Conservation (phyloP, 1,140 invertebrate genomes). For the Radopholus similis region DNA sequence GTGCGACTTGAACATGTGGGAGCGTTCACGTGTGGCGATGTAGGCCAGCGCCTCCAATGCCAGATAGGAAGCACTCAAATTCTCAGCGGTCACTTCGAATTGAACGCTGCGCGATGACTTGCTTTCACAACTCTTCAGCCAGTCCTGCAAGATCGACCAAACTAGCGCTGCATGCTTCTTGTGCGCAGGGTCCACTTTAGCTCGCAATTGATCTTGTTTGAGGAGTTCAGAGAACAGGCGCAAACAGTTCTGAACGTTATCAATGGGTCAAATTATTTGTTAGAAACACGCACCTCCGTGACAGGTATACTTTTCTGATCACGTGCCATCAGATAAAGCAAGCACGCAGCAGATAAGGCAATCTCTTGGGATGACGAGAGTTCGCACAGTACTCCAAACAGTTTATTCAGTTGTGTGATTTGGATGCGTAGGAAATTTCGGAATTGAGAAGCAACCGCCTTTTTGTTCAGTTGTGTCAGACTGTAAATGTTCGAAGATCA, state of each 20-base stretch:
- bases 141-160: constrained; percentile 41
- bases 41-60: constrained; percentile 42
- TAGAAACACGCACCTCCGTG: neutral
- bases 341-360: constrained; percentile 8
- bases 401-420: neutral
- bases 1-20: constrained; percentile 26
- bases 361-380: neutral
- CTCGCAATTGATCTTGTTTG: constrained; percentile 18
- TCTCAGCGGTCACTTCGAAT: constrained; percentile 34
- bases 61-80: constrained; percentile 19
- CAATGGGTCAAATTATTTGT: neutral
- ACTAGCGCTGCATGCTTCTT: constrained; percentile 19
- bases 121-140: constrained; percentile 17
- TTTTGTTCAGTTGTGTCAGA: constrained; percentile 8
- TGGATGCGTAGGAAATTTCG: constrained; percentile 10
- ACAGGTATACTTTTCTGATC: constrained; percentile 14
- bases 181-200: constrained; percentile 11
- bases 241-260: constrained; percentile 14
- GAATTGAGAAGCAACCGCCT: constrained; percentile 1
- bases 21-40: constrained; percentile 23
- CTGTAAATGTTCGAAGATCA: neutral
- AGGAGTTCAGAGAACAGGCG: constrained; percentile 19
- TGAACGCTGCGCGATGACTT: constrained; percentile 7
- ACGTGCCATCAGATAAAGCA: constrained; percentile 23
- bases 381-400: neutral